Conservation (phyloP, 2,113 vertebrate species). For the Marmota flaviventris region DNA sequence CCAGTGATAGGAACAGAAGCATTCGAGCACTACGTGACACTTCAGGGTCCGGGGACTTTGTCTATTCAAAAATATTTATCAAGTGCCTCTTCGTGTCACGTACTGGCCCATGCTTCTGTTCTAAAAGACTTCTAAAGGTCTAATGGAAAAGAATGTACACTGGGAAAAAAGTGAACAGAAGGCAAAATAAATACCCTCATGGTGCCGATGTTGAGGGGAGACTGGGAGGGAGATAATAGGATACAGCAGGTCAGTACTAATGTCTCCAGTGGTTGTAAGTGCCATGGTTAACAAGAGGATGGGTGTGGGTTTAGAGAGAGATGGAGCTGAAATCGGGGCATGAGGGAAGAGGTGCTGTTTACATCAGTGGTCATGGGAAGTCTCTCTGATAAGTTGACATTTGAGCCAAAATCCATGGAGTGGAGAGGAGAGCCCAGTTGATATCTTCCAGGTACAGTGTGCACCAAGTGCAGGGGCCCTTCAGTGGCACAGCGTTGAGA, state of each 20-base stretch:
- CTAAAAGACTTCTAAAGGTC: no score
- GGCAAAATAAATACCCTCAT: not conserved
- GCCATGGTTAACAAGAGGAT: not conserved
- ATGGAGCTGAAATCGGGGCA: not conserved
- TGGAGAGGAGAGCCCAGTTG: not conserved
- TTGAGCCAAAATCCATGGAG: not conserved
- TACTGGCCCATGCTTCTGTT: no score
- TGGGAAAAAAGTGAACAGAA: not conserved
- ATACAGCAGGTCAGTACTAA: not conserved
- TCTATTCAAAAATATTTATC: not conserved
- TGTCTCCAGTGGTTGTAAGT: not conserved
- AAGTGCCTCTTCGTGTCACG: not conserved
- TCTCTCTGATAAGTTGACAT: not conserved
- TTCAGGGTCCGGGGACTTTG: not conserved
- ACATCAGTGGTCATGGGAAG: not conserved
- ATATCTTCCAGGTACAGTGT: not conserved
- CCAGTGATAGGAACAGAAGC: not conserved
- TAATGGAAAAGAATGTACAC: no score
- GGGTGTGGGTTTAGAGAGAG: not conserved
- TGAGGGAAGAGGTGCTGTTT: not conserved
- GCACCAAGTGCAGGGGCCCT: not conserved
- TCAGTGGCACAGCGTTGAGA: no score
- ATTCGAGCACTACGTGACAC: not conserved
- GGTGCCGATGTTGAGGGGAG: not conserved
- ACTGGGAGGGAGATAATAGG: not conserved